Evolutionary conservation across 2,113 vertebrate genomes (phyloP), one percentile per base, ranked within the genome.

Genomic region (Columba livia): DNA sequence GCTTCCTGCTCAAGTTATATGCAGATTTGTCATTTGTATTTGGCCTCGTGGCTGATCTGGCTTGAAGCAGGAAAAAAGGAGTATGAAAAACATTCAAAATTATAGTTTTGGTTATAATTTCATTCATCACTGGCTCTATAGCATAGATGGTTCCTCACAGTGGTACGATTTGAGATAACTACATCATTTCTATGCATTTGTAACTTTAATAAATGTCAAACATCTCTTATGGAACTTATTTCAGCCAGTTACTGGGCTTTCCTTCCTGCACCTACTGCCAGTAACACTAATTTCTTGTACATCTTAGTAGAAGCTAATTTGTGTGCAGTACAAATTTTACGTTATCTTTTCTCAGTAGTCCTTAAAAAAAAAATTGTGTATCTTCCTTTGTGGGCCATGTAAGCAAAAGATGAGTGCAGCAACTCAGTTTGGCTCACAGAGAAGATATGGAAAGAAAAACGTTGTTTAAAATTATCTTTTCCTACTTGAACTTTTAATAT

Each of bases 191-290:
- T 47, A 5, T 75, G n/a, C 11, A 31, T 85, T 65, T 57, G 5
- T 82, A 88, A 69, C 44, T 89, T 73, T 11, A 73, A n/a, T 42
- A 57, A 67, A 73, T 15, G n/a, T 42, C 40, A 77, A 6, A 53
- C 19, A 15, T 65, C 19, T 57, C 29, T 56, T 0, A 0, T 32
- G 69, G 60, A 95, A 82, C 73, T 91, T 67, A 90, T 4, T 97
- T 96, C 91, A 94, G 66, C 28, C 70, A 61, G 69, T 73, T 83
- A 72, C 58, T 87, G 89, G 34, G 13, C 36, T 85, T 80, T 94
- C 60, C 51, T 88, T 92, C 62, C 60, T 90, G 18, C 16, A 77
- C 93, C 58, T 82, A 40, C 38, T 48, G 62, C 16, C 9, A 20
- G 25, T 51, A 66, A 28, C 15, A 8, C 26, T 25, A 7, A 51